Evolutionary conservation across 2,113 vertebrate species (phyloP).

Genomic region (Pao palembangensis): DNA sequence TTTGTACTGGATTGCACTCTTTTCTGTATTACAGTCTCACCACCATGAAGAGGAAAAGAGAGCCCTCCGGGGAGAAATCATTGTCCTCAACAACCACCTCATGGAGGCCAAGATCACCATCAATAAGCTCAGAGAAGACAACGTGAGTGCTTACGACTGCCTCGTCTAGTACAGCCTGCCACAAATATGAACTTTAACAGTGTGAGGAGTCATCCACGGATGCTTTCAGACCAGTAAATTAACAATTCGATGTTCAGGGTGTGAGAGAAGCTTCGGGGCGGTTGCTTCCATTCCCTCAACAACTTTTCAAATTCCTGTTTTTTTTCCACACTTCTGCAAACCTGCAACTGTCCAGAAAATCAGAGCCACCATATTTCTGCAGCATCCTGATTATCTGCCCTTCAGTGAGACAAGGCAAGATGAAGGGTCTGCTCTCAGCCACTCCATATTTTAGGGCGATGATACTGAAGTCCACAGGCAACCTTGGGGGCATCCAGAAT

Average conservation of each 20-base stretch:
- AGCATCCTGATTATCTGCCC: slow-evolving; percentile 42
- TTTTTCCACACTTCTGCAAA: neutral
- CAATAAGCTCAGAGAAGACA: slow-evolving; percentile 92
- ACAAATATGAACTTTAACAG: neutral
- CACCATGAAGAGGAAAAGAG: slow-evolving; percentile 94
- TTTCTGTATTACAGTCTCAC: slow-evolving; percentile 77
- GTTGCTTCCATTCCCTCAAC: slow-evolving; percentile 4
- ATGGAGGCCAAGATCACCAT: slow-evolving; percentile 96
- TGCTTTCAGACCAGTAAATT: too few relatives aligned
- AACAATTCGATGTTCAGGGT: neutral
- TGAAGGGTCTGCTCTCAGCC: slow-evolving; percentile 48
- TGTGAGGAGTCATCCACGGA: neutral
- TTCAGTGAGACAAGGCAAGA: slow-evolving; percentile 43
- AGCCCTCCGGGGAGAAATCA: slow-evolving; percentile 90
- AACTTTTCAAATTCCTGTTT: slow-evolving; percentile 5
- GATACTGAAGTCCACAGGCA: slow-evolving; percentile 49
- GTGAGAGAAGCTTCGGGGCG: neutral
- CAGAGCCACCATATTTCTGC: slow-evolving; percentile 17
- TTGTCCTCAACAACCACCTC: slow-evolving; percentile 93
- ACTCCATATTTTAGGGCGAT: slow-evolving; percentile 54
- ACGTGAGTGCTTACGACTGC: slow-evolving; percentile 79
- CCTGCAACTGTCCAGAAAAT: slow-evolving; percentile 2
- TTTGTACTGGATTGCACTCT: slow-evolving; percentile 1
- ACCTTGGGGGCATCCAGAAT: slow-evolving; percentile 26
- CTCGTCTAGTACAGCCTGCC: neutral